Percentiles rank a stretch among this genome's conserved stretches.
Conservation (phyloP, 1,140 invertebrate genomes). For the Atta texana region DNA sequence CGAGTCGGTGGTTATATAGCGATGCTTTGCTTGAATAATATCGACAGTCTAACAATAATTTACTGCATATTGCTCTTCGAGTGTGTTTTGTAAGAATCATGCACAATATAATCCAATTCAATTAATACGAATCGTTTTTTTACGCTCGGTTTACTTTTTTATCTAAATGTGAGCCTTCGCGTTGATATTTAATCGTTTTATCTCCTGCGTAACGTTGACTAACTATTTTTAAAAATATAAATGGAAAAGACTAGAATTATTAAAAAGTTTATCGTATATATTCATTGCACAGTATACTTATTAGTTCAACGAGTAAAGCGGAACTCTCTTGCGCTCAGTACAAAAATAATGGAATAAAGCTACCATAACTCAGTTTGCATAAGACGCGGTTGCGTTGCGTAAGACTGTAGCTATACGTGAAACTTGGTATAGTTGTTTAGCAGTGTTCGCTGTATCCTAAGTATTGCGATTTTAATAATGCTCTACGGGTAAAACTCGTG, state of each 20-base stretch:
- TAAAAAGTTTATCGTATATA: slow-evolving; percentile 39
- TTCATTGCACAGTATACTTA: slow-evolving; percentile 14
- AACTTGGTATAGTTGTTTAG: slow-evolving; percentile 31
- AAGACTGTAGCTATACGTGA: slow-evolving; percentile 4
- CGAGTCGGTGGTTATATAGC: slow-evolving; percentile 12
- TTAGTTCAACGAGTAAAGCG: slow-evolving; percentile 18
- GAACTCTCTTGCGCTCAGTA: slow-evolving; percentile 3
- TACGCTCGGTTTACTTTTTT: slow-evolving; percentile 33
- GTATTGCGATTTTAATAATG: slow-evolving; percentile 24
- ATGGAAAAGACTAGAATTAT: not conserved
- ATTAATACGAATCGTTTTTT: slow-evolving; percentile 27
- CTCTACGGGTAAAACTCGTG: not conserved
- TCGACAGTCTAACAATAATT: slow-evolving; percentile 61
- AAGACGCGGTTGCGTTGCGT: slow-evolving; percentile 24
- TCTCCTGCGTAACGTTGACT: not conserved
- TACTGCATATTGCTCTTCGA: slow-evolving; percentile 38
- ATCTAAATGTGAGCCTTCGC: slow-evolving; percentile 2
- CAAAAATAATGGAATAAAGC: slow-evolving; percentile 48
- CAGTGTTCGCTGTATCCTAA: slow-evolving; percentile 23
- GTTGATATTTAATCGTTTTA: slow-evolving; percentile 16
- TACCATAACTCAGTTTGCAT: slow-evolving; percentile 33
- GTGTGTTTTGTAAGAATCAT: slow-evolving; percentile 39
- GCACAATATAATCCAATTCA: slow-evolving; percentile 26
- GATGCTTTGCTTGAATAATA: slow-evolving; percentile 57
- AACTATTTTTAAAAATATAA: slow-evolving; percentile 24